Base-by-base conservation (phyloP, 2,888 invertebrate species). In the Dicranocentrus wangi region DNA sequence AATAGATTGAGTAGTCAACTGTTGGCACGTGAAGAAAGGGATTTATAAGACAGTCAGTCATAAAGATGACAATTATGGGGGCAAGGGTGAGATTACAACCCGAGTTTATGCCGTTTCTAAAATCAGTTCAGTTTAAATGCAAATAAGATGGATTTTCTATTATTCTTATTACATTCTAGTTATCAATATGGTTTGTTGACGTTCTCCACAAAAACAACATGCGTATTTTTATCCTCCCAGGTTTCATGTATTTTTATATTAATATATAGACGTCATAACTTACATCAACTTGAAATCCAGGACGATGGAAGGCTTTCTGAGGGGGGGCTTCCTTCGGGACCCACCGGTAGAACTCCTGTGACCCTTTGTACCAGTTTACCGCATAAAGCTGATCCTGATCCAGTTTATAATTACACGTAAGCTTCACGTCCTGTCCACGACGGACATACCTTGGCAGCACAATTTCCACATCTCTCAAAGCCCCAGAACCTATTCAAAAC, bases 281-380 rank as follows among this genome's bases (percentile, higher is more conserved):
- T 75, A 87, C 86, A 82, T 87, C 83, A 13, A 87, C 86, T 43
- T 28, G 42, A 39, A 86, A 66, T 23, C 86, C 86, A 13, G 83
- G 76, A 1, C 73, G 53, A 1, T 58, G 70, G 66, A 86, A 86
- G n/a, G 78, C 77, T 73, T 83, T 73, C 25, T 73, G 60, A 8
- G 85, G 84, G 25, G 86, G 86, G 7, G 58, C 75, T 68, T 85
- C 80, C 55, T 84, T 84, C 55, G 82, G 83, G 15, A 83, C 61
- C 58, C 69, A 85, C 1, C 86, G 79, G 66, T 84, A 86, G 68
- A 85, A 86, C 43, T 86, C 84, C 42, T 81, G 79, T 23, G 79
- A 51, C 15, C 77, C 83, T 78, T 78, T 76, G 73, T 84, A 85
- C 83, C 84, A 85, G 63, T 86, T 86, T 58, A 85, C 83, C 23